These are phyloP conservation scores for Empidonax alnorum DNA, from an alignment of 2,113 vertebrate genomes.

Conservation along the genomic window DNA sequence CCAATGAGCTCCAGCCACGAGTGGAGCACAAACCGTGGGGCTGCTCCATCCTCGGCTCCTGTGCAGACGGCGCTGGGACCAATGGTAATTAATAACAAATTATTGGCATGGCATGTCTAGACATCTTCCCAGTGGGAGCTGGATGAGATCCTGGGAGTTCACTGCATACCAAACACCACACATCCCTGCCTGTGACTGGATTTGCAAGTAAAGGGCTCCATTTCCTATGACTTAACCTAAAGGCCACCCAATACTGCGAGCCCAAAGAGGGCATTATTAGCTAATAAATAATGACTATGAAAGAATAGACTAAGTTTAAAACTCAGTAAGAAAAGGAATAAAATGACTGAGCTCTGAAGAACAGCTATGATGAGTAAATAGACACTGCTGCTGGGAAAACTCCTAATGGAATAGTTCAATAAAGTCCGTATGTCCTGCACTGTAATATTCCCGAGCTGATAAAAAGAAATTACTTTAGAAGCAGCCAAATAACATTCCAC, in stretches of 20 bases:
- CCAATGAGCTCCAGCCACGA: neutral
- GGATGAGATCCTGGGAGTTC: neutral
- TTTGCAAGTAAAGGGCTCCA: slow-evolving; percentile 14
- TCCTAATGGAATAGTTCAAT: neutral
- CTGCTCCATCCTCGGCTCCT: neutral
- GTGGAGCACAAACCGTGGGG: neutral
- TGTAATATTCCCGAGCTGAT: neutral
- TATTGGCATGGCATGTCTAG: slow-evolving; percentile 35
- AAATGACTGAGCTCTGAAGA: neutral
- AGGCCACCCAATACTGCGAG: neutral
- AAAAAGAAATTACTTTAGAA: slow-evolving; percentile 36
- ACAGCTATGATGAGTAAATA: neutral
- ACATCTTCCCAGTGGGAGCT: slow-evolving; percentile 20
- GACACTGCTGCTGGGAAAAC: slow-evolving; percentile 26
- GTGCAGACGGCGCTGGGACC: neutral
- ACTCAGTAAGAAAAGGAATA: neutral
- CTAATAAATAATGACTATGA: slow-evolving; percentile 44
- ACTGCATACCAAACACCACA: neutral
- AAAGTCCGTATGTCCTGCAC: slow-evolving; percentile 6
- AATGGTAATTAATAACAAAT: neutral
- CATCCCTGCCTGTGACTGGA: neutral
- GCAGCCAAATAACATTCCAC: slow-evolving; percentile 64
- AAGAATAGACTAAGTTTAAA: slow-evolving; percentile 25
- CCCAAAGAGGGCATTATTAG: slow-evolving; percentile 24
- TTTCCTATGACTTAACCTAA: slow-evolving; percentile 24